phyloP scores from a whole-genome alignment of 2,797 vertebrate genomes.

The Chiroxiphia lanceolata region DNA sequence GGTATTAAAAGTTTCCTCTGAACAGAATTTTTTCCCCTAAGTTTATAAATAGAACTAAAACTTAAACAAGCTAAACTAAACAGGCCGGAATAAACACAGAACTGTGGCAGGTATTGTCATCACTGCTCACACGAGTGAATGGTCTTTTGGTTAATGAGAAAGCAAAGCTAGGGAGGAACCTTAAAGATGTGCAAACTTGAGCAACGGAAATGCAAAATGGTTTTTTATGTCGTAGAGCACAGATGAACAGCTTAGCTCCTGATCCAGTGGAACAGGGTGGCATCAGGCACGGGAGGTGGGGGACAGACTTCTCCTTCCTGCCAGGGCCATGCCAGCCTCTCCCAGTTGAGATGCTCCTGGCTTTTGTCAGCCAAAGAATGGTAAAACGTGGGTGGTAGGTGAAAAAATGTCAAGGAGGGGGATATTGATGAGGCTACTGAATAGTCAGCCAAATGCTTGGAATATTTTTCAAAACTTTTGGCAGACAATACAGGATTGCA shows the following conservation, averaged over 20 bases:
- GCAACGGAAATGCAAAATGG: background rate
- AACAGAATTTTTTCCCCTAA: background rate
- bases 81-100: background rate
- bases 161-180: background rate
- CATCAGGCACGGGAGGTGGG: background rate
- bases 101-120: background rate
- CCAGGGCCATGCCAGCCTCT: background rate
- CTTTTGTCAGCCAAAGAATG: constrained; percentile 26
- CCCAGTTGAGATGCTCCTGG: background rate
- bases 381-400: background rate
- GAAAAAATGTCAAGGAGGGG: background rate
- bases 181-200: background rate
- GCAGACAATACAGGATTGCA: background rate
- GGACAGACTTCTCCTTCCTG: background rate
- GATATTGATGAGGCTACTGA: background rate
- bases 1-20: background rate
- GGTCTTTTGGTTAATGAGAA: background rate
- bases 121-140: rapidly evolving
- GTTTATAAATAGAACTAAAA: constrained; percentile 4
- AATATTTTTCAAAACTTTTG: background rate
- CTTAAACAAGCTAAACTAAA: background rate
- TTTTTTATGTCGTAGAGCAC: background rate
- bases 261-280: background rate
- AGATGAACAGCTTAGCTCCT: background rate
- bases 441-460: background rate